Evolutionary conservation across 2,888 invertebrate genomes (phyloP).

Genomic region (Microplitis deprimator): DNA sequence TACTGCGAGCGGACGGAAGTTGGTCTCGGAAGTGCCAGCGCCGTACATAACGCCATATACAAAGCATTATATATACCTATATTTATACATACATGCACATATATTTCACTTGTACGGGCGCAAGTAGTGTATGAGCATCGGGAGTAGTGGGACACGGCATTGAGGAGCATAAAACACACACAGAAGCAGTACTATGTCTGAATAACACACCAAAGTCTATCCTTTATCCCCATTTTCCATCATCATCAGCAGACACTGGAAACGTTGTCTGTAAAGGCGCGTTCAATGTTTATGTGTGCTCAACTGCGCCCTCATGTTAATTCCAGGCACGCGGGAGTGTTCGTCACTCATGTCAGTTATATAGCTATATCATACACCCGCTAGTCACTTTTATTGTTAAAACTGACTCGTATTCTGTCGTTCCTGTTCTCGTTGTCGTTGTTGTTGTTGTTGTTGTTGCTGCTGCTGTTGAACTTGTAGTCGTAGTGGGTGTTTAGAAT

Average conservation of each 20-base stretch:
- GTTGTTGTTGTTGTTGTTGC: neutral
- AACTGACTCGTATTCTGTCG: neutral
- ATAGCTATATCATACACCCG: neutral
- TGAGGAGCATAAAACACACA: conserved; percentile 7
- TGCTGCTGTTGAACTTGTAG: neutral
- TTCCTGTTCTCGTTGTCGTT: neutral
- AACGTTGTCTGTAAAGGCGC: conserved; percentile 28
- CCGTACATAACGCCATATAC: neutral
- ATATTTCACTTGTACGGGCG: neutral
- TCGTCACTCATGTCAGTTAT: conserved; percentile 10
- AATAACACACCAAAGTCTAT: conserved; percentile 11
- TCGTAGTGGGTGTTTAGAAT: neutral
- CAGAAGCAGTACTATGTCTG: too few relatives aligned
- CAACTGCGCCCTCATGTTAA: conserved; percentile 30
- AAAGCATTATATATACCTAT: conserved; percentile 15
- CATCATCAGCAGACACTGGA: conserved; percentile 6
- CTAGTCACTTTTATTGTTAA: conserved; percentile 19
- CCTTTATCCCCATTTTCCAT: conserved; percentile 18
- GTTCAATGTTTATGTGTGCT: conserved; percentile 32
- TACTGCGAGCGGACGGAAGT: conserved; percentile 64
- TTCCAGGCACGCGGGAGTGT: conserved; percentile 22
- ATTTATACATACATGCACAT: neutral
- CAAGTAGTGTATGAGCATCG: neutral
- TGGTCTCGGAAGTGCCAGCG: conserved; percentile 63
- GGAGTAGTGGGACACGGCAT: neutral